Base-by-base conservation (phyloP, 2,888 invertebrate genomes). In the Mesochorus sp. region DNA sequence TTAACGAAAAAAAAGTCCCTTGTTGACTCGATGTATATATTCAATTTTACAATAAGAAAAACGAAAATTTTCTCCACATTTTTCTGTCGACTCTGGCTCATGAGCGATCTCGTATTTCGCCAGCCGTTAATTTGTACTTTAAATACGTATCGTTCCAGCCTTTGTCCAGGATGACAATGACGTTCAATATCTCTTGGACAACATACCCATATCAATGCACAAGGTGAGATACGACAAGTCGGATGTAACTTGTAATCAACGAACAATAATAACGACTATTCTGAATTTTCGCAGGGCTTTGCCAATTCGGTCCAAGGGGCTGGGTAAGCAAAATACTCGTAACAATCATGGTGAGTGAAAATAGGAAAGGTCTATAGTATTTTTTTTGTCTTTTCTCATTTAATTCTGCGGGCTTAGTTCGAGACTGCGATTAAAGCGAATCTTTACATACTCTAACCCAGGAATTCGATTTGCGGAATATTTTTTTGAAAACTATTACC, bases 161-260 rank as follows among this genome's bases (percentile, higher is more conserved):
- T 95, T 95, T 88, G 94, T 95, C 86, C 94, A 95, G 91, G 94
- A 92, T 88, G 95, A 94, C 91, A 94, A 94, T 87, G 94, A 95
- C 85, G 92, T 94, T 83, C 93, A 94, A 89, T 95, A 95, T 91
- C 93, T 95, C 89, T 93, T 94, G 88, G 94, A 94, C 89, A 94
- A 93, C 86, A 91, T 93, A 86, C 92, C 93, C 82, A 91, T 91
- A 82, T 88, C 92, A 81, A 91, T 93, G 88, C 93, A 93, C 87
- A 92, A 93, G 92, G 93, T 91, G 79, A 84, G 85, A 80, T n/a
- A n/a, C n/a, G n/a, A n/a, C n/a, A n/a, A n/a, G n/a, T n/a, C n/a
- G n/a, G n/a, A n/a, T n/a, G n/a, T n/a, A n/a, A n/a, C n/a, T n/a
- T n/a, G n/a, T n/a, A n/a, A n/a, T n/a, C n/a, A n/a, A n/a, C n/a